Evolutionary conservation across 2,797 vertebrate species (phyloP).

Genomic region (Etheostoma perlongum): DNA sequence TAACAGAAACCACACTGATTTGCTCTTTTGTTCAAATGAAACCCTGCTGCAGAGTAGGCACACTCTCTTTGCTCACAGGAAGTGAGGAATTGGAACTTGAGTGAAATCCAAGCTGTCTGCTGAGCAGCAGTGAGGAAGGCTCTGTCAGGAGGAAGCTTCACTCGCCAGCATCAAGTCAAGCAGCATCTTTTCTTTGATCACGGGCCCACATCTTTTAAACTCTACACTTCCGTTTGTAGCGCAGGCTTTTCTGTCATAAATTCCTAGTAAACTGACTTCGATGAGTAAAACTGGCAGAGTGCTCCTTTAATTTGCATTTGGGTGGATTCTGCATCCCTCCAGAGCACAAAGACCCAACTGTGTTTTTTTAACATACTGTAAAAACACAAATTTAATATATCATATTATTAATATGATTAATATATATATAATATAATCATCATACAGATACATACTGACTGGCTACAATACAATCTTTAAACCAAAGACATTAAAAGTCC

Average conservation of each 20-base stretch:
- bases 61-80: conserved; percentile 11
- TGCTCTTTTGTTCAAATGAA: conserved; percentile 9
- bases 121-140: conserved; percentile 10
- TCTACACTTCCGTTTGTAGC: not conserved
- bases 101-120: conserved; percentile 43
- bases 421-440: no score
- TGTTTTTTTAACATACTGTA: not conserved
- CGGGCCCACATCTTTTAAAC: no score
- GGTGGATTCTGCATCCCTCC: not conserved
- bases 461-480: not conserved
- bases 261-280: no score
- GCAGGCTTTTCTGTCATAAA: no score
- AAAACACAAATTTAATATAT: not conserved
- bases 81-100: conserved; percentile 13
- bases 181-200: no score
- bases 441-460: not conserved
- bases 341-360: not conserved
- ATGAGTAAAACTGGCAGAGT: no score
- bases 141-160: conserved; percentile 9
- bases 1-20: not conserved
- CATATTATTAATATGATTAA: no score
- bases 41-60: conserved; percentile 14
- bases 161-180: not conserved
- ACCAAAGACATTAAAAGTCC: not conserved
- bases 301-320: no score